Evolutionary conservation across 2,888 invertebrate species (phyloP).

Genomic region (Coenonympha arcania): DNA sequence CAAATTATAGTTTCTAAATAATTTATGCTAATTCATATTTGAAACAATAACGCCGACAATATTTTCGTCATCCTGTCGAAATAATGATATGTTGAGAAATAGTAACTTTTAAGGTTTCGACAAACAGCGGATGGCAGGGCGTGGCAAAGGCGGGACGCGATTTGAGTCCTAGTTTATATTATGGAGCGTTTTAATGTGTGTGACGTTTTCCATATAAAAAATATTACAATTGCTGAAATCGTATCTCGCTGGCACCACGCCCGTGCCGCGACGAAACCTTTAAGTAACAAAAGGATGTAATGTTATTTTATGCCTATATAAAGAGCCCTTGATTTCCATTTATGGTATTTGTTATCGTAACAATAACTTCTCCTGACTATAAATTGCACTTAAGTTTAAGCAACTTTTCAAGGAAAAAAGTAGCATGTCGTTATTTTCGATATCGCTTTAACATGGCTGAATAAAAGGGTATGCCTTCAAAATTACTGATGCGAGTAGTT

Average conservation of each 20-base stretch:
- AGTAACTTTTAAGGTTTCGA: not conserved
- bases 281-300: not conserved
- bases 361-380: not conserved
- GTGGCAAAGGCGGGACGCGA: no score
- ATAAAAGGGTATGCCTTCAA: no score
- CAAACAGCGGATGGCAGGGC: no score
- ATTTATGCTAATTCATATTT: not conserved
- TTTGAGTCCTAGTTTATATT: no score
- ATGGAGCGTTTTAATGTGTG: no score
- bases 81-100: not conserved
- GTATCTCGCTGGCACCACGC: no score
- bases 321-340: slow-evolving; percentile 1
- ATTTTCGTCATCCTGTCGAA: not conserved
- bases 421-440: no score
- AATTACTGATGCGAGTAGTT: no score
- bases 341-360: not conserved
- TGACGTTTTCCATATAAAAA: no score
- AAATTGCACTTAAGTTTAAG: not conserved
- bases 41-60: not conserved
- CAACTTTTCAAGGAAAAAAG: not conserved
- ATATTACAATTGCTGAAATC: no score
- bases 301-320: not conserved
- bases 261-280: no score
- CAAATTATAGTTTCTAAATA: not conserved
- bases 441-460: no score